phyloP scores from a whole-genome alignment of 2,113 vertebrate species.

The Tyto alba region DNA sequence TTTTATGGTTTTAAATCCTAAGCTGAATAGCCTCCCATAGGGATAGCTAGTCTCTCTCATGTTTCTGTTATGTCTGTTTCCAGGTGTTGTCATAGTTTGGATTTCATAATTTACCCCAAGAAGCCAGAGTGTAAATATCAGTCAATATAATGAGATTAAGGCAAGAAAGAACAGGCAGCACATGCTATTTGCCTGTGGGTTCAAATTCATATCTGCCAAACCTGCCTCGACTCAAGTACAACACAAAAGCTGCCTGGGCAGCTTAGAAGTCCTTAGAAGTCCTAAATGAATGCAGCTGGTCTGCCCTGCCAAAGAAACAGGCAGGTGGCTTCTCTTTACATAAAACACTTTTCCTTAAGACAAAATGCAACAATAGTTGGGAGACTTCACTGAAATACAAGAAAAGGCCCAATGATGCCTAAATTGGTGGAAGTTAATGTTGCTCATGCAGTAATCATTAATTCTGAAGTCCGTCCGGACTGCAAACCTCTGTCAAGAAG shows the following conservation, averaged over 20 bases:
- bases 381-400: not conserved
- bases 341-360: not conserved
- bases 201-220: not conserved
- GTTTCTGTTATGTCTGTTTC: slow-evolving; percentile 12
- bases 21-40: not conserved
- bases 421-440: not conserved
- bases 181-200: not conserved
- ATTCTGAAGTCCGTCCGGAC: not conserved
- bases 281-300: not conserved
- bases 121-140: not conserved
- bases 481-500: not conserved
- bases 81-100: not conserved
- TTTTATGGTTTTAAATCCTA: not conserved
- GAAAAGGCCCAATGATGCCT: not conserved
- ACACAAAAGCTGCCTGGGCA: not conserved
- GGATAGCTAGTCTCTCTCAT: not conserved
- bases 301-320: not conserved
- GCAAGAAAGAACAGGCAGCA: not conserved
- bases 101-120: not conserved
- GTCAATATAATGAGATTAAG: not conserved
- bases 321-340: not conserved
- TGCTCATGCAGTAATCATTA: not conserved
- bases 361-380: not conserved
- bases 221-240: not conserved
- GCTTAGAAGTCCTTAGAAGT: not conserved